These are phyloP conservation scores for Argyrosomus japonicus DNA, from an alignment of 2,113 vertebrate species.

Conservation along the genomic window DNA sequence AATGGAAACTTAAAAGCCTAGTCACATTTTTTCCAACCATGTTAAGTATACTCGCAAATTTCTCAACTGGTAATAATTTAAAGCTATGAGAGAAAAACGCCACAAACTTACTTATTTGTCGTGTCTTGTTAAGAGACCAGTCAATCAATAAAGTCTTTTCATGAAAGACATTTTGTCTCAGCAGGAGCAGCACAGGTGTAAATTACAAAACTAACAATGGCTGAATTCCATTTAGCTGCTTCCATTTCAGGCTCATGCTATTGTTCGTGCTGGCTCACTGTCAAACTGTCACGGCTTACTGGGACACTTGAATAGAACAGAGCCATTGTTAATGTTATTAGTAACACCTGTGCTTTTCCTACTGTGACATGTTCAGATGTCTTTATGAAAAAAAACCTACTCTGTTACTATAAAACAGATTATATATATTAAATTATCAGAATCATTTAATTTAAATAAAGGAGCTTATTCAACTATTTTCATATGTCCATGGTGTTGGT, in stretches of 20 bases:
- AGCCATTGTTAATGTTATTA: too few relatives aligned
- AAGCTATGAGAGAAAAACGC: not conserved
- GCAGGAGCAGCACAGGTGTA: not conserved
- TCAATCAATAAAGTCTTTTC: not conserved
- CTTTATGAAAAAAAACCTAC: not conserved
- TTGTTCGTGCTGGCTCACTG: too few relatives aligned
- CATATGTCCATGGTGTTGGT: too few relatives aligned
- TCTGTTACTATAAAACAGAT: not conserved
- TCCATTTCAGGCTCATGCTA: not conserved
- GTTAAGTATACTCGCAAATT: not conserved
- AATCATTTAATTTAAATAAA: constrained; percentile 11
- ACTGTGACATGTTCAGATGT: too few relatives aligned
- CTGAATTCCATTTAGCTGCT: not conserved
- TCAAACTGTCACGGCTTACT: too few relatives aligned
- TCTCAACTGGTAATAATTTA: not conserved
- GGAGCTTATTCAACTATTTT: not conserved
- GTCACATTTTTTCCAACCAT: not conserved
- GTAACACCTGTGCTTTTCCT: too few relatives aligned
- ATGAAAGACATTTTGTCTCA: not conserved
- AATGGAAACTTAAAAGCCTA: constrained; percentile 40
- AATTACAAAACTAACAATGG: not conserved
- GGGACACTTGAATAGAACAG: too few relatives aligned
- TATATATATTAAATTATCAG: not conserved
- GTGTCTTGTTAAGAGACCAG: not conserved
- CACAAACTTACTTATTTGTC: not conserved